Base-by-base conservation (phyloP, 2,797 vertebrate genomes). In the Pantherophis alleghaniensis region DNA sequence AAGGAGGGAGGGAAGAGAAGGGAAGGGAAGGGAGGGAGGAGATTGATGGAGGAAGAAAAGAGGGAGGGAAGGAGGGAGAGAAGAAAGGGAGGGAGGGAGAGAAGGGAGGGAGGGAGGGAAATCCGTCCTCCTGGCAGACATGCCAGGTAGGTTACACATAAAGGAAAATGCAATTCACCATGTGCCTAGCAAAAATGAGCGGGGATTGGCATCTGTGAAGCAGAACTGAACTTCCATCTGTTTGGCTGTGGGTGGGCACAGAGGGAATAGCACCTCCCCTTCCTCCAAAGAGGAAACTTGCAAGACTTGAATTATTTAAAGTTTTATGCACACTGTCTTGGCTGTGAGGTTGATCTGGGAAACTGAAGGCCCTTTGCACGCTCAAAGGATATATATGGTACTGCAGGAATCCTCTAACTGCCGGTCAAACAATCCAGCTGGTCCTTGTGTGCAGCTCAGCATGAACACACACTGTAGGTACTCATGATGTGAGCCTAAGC, bases 61-160 rank as follows among this genome's bases (percentile, higher is more conserved):
- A 26, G 60, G 60, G 7, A 24, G 24, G 60, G 7, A 26, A 7
- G 24, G 26, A 24, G 60, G 3, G 26, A 4, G 24, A 24, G 26
- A 2, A 26, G 61, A 24, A 2, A 7, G 22, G 24, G 7, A 42
- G 42, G 24, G 26, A 24, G 60, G 3, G 28, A 4, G 26, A 26
- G 22, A 3, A 11, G 26, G 24, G 3, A 24, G 16, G 24, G 60
- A 14, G n/a, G 16, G 4, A 18, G 18, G 2, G 28, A n/a, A 53
- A 53, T 4, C 37, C 93, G 10, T 28, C 94, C 95, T 94, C 91
- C 89, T 93, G 92, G 92, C 69, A 93, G 96, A 87, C 74, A 91
- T 94, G 94, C 93, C 93, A 94, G 91, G 92, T 91, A 94, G 94
- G 53, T 92, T 91, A 59, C 37, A 89, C 0, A 0, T 18, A 53